Conservation (phyloP, 2,113 vertebrate species). For the Gila orcuttii region DNA sequence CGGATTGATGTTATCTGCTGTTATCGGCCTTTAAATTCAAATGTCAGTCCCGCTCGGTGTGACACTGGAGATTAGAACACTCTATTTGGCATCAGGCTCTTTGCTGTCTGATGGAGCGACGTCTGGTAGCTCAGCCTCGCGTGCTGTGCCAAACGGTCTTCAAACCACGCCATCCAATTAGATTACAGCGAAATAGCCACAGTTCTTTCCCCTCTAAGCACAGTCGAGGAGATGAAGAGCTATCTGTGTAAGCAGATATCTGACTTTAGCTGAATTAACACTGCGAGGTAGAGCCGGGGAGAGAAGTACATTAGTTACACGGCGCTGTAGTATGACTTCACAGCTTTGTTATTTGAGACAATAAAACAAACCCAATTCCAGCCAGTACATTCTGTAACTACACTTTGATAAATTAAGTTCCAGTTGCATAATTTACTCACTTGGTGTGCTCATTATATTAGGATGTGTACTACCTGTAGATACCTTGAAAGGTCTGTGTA, state of each 20-base stretch:
- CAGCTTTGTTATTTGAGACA: slow-evolving; percentile 1
- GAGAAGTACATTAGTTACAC: slow-evolving; percentile 31
- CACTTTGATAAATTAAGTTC: not conserved
- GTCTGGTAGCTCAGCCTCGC: slow-evolving; percentile 58
- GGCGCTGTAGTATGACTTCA: not conserved
- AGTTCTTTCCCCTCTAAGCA: slow-evolving; percentile 26
- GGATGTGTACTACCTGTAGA: not conserved
- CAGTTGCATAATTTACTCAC: not conserved
- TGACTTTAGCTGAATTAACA: slow-evolving; percentile 28
- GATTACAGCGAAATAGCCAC: slow-evolving; percentile 52
- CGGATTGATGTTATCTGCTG: slow-evolving; percentile 74
- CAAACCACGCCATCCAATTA: slow-evolving; percentile 58
- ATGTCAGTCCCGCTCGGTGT: slow-evolving; percentile 71
- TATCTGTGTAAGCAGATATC: slow-evolving; percentile 36
- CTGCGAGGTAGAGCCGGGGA: not conserved
- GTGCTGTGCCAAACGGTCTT: slow-evolving; percentile 67
- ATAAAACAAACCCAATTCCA: slow-evolving; percentile 13
- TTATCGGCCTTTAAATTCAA: slow-evolving; percentile 75
- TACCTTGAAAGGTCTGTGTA: not conserved
- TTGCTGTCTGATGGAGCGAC: slow-evolving; percentile 61
- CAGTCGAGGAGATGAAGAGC: slow-evolving; percentile 40
- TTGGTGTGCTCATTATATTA: slow-evolving; percentile 23
- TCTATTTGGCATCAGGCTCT: slow-evolving; percentile 63
- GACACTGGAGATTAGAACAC: slow-evolving; percentile 69
- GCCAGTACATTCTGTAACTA: not conserved